Conservation (phyloP, 92 coral and sea anemone genomes). For the Parazoanthus darwini region DNA sequence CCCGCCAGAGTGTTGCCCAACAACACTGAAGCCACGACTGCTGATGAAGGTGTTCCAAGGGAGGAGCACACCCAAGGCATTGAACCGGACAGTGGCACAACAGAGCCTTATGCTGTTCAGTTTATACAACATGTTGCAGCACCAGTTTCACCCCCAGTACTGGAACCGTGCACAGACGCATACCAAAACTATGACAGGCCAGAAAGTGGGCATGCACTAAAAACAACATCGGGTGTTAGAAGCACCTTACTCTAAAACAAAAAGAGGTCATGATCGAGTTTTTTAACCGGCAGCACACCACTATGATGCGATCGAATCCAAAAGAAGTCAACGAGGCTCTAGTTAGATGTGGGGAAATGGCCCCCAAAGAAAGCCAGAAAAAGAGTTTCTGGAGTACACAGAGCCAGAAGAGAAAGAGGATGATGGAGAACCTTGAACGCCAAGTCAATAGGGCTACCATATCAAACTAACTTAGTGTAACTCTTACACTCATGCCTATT, state of each 20-base stretch:
- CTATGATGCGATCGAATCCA: constrained; percentile 48
- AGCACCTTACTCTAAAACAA: constrained; percentile 44
- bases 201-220: constrained; percentile 29
- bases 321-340: constrained; percentile 45
- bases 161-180: neutral
- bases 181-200: neutral
- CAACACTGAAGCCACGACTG: constrained; percentile 42
- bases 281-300: constrained; percentile 41
- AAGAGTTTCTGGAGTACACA: constrained; percentile 67
- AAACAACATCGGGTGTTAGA: constrained; percentile 33
- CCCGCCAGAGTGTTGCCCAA: constrained; percentile 4
- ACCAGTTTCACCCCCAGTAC: neutral
- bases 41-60: neutral
- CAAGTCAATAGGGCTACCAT: neutral
- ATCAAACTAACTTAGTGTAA: too few species aligned
- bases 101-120: constrained; percentile 2
- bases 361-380: constrained; percentile 51
- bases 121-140: neutral
- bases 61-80: neutral
- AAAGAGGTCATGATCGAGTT: constrained; percentile 52
- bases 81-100: too few species aligned
- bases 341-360: constrained; percentile 42
- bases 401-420: constrained; percentile 53
- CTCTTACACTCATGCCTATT: too few species aligned
- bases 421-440: constrained; percentile 40